Base-by-base conservation (phyloP, 2,797 vertebrate genomes). In the Catostomus latipinnis region DNA sequence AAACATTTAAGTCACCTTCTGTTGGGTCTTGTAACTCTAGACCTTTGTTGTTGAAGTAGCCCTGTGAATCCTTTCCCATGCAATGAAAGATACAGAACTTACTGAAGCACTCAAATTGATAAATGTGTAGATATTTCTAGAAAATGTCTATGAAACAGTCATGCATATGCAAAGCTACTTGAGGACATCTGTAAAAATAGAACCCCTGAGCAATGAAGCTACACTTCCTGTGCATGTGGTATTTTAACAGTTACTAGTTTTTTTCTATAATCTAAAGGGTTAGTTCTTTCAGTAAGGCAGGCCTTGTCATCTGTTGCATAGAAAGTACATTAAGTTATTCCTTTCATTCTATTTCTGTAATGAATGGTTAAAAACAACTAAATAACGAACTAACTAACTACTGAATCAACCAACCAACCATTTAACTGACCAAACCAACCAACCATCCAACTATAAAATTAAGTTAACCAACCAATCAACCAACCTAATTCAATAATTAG, bases 181-280 rank as follows among this genome's bases (percentile, higher is more conserved):
- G 18, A 48, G 63, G 45, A n/a, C 54, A 76, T 16, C 67, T 71
- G 67, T 49, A 13, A 53, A 63, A 62, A 46, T n/a, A 78, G 57
- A 43, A 63, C 49, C 45, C 56, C 9, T 53, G 50, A 18, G 22
- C 62, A 67, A 50, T 67, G 68, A 56, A 62, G 18, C 54, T 9
- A 62, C 45, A 76, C 48, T 58, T 76, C 57, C 60, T 16, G 18
- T 65, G 45, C 16, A 7, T 0, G 9, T 49, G 46, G 22, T 11
- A 50, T 69, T 81, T 79, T 70, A 12, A 62, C 16, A 62, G 1
- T 69, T 12, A 6, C 56, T 11, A 71, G 67, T 80, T 84, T 80
- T 9, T 52, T 48, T 22, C 6, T 56, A 34, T 18, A 45, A 45
- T 65, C 45, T 79, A 54, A 53, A 56, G 9, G 53, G 11, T 67